phyloP scores from a whole-genome alignment of 2,888 invertebrate genomes.

The Belgica antarctica region DNA sequence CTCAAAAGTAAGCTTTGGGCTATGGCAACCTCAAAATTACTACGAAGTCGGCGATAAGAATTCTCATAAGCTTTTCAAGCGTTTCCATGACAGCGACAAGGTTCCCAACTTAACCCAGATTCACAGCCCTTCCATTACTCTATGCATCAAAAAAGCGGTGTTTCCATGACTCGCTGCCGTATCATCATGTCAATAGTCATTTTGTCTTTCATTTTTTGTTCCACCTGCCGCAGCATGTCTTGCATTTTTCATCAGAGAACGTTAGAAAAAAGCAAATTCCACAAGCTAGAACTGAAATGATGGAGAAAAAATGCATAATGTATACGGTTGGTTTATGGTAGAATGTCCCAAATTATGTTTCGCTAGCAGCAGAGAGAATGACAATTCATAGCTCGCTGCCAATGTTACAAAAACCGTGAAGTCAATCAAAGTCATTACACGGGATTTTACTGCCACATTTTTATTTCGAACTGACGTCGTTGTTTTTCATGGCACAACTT shows the following conservation, averaged over 20 bases:
- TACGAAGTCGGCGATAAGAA: too few species aligned
- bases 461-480: too few species aligned
- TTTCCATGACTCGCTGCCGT: neutral
- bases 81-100: neutral
- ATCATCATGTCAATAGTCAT: conserved; percentile 20
- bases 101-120: neutral
- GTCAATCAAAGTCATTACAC: conserved; percentile 36
- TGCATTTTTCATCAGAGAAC: neutral
- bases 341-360: neutral
- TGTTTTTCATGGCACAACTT: too few species aligned
- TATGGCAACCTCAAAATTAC: too few species aligned
- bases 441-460: neutral
- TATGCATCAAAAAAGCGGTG: too few species aligned
- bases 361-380: neutral
- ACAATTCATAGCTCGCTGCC: neutral
- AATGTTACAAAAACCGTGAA: neutral
- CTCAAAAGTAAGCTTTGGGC: too few species aligned
- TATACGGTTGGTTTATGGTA: neutral
- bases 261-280: neutral
- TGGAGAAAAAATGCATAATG: conserved; percentile 5
- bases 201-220: neutral
- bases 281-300: neutral
- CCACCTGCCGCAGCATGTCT: neutral
- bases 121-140: neutral
- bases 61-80: too few species aligned